phyloP scores from a whole-genome alignment of 2,888 invertebrate species.

The Acrobasis consociella region DNA sequence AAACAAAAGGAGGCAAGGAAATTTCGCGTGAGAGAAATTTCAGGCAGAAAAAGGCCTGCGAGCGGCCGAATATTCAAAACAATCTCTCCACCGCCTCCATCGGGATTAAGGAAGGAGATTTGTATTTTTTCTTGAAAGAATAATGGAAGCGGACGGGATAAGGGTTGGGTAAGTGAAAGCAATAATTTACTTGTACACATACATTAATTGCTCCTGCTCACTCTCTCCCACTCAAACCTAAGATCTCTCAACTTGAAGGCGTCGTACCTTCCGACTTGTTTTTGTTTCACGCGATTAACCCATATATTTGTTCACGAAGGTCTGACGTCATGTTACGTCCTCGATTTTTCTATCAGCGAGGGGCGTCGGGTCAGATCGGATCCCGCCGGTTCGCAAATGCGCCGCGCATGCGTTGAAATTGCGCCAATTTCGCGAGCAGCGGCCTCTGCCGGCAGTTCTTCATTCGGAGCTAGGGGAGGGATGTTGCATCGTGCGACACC shows the following conservation, averaged over 20 bases:
- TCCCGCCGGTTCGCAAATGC: slow-evolving; percentile 69
- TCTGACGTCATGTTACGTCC: slow-evolving; percentile 80
- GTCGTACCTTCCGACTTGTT: slow-evolving; percentile 51
- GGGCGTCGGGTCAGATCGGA: slow-evolving; percentile 72
- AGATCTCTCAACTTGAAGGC: slow-evolving; percentile 15
- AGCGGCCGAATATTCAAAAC: slow-evolving; percentile 59
- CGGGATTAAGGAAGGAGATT: slow-evolving; percentile 56
- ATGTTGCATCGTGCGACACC: slow-evolving; percentile 68
- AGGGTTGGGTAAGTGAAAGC: slow-evolving; percentile 37
- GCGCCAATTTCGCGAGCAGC: slow-evolving; percentile 78
- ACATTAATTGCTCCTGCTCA: slow-evolving; percentile 27
- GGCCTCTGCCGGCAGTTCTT: slow-evolving; percentile 74
- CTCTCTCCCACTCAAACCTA: slow-evolving; percentile 11
- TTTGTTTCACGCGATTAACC: slow-evolving; percentile 74
- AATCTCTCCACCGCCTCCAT: slow-evolving; percentile 44
- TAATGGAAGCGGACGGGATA: slow-evolving; percentile 48
- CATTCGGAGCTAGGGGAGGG: slow-evolving; percentile 59
- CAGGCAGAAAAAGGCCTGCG: slow-evolving; percentile 38
- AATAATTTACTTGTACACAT: slow-evolving; percentile 41
- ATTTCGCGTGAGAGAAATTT: slow-evolving; percentile 39
- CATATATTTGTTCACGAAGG: slow-evolving; percentile 68
- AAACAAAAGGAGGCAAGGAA: slow-evolving; percentile 46
- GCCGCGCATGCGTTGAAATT: slow-evolving; percentile 76
- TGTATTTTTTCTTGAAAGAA: slow-evolving; percentile 53
- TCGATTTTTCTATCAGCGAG: slow-evolving; percentile 78